A percentile compares a stretch with the other conserved stretches of the same genome.
phyloP scores from a whole-genome alignment of 2,888 invertebrate species.

The Caenorhabditis plicata region DNA sequence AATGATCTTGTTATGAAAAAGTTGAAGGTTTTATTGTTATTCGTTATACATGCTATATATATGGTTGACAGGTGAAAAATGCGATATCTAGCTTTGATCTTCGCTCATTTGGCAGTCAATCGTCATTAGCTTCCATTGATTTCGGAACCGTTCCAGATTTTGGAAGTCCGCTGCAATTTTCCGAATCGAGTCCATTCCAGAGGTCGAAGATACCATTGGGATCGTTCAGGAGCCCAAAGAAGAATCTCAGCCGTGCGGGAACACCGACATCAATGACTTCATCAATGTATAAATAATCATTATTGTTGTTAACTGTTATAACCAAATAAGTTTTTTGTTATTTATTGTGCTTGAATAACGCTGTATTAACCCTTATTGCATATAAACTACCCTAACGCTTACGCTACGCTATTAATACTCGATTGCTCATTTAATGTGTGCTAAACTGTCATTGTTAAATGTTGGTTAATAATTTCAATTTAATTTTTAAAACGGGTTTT shows the following conservation, averaged over 20 bases:
- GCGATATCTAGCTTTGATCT: slow-evolving; percentile 44
- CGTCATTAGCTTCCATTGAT: slow-evolving; percentile 39
- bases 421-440: no score
- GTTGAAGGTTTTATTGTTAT: no score
- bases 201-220: slow-evolving; percentile 33
- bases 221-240: slow-evolving; percentile 39
- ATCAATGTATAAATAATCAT: slow-evolving; percentile 6
- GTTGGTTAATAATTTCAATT: no score
- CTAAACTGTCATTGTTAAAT: no score
- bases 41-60: neutral
- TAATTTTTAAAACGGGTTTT: no score
- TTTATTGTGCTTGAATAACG: no score
- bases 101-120: slow-evolving; percentile 44
- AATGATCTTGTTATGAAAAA: slow-evolving; percentile 50
- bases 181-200: slow-evolving; percentile 30
- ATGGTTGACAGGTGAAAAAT: slow-evolving; percentile 33
- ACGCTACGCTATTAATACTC: no score
- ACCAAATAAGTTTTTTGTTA: no score
- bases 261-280: slow-evolving; percentile 26
- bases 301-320: no score
- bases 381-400: no score
- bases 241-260: slow-evolving; percentile 16
- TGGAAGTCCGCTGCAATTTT: slow-evolving; percentile 41
- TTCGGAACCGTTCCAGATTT: slow-evolving; percentile 41
- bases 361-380: no score